Conservation (phyloP, 2,888 invertebrate species). For the Pristionchus arcanus region DNA sequence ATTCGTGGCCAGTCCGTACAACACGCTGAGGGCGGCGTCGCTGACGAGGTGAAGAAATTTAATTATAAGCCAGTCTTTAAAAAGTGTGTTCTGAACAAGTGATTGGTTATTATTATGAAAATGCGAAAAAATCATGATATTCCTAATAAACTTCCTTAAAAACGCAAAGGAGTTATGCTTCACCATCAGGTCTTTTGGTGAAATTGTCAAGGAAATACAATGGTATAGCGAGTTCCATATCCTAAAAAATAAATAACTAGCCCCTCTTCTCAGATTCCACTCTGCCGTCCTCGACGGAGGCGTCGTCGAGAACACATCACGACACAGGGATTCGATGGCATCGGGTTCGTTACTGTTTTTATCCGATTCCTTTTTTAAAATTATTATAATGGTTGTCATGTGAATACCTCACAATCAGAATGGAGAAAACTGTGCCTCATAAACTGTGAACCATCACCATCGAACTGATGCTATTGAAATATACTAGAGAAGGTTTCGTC, state of each 20-base stretch:
- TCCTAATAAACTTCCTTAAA: too few relatives aligned
- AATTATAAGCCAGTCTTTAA: too few relatives aligned
- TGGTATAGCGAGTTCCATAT: too few relatives aligned
- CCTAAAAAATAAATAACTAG: not conserved
- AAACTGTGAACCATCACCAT: too few relatives aligned
- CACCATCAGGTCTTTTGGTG: not conserved
- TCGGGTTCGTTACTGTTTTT: not conserved
- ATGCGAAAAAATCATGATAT: too few relatives aligned
- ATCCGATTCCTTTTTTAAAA: too few relatives aligned
- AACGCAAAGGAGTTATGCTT: not conserved
- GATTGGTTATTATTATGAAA: too few relatives aligned
- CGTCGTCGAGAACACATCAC: constrained; percentile 19
- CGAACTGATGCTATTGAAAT: too few relatives aligned
- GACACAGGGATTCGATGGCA: constrained; percentile 46
- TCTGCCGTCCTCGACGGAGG: constrained; percentile 43
- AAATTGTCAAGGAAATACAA: not conserved
- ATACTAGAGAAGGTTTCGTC: not conserved
- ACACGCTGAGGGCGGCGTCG: constrained; percentile 73
- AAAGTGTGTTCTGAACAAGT: too few relatives aligned
- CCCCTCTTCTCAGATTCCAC: constrained; percentile 2
- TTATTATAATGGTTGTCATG: too few relatives aligned
- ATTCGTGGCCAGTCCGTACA: constrained; percentile 79
- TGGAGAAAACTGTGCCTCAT: too few relatives aligned
- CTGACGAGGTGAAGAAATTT: not conserved
- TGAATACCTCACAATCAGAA: too few relatives aligned